Evolutionary conservation across 2,797 vertebrate species (phyloP).

Genomic region (Cynopterus sphinx): DNA sequence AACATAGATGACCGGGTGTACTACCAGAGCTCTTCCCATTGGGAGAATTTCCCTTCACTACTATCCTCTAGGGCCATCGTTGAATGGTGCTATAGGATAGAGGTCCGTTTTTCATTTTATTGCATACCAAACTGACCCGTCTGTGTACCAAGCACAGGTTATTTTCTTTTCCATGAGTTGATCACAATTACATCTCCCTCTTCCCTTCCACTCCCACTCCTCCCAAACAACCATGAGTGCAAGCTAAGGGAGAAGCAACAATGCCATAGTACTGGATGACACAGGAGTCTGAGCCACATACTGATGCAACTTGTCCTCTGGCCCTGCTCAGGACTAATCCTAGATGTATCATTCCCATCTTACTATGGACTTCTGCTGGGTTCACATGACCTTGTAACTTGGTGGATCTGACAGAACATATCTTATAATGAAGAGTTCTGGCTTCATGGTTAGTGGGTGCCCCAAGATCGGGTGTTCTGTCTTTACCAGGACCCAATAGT

Average conservation of each 20-base stretch:
- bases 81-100: not conserved
- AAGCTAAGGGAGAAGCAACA: not conserved
- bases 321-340: not conserved
- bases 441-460: not conserved
- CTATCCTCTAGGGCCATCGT: not conserved
- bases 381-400: not conserved
- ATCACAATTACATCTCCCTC: not conserved
- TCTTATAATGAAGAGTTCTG: not conserved
- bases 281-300: not conserved
- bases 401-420: not conserved
- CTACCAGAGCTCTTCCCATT: not conserved
- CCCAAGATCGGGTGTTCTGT: not conserved
- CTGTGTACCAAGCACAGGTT: not conserved
- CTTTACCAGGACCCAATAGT: not conserved
- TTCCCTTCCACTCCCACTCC: accelerated
- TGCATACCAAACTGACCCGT: not conserved
- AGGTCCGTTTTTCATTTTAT: not conserved
- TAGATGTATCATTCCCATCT: not conserved
- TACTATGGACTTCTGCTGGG: not conserved
- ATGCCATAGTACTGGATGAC: not conserved
- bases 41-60: not conserved
- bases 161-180: not conserved
- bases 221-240: not conserved
- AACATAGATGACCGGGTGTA: not conserved
- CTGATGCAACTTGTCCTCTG: not conserved